Percentiles rank a stretch among this genome's conserved stretches.
phyloP scores from a whole-genome alignment of 2,797 vertebrate genomes.

The Pagetopsis macropterus region DNA sequence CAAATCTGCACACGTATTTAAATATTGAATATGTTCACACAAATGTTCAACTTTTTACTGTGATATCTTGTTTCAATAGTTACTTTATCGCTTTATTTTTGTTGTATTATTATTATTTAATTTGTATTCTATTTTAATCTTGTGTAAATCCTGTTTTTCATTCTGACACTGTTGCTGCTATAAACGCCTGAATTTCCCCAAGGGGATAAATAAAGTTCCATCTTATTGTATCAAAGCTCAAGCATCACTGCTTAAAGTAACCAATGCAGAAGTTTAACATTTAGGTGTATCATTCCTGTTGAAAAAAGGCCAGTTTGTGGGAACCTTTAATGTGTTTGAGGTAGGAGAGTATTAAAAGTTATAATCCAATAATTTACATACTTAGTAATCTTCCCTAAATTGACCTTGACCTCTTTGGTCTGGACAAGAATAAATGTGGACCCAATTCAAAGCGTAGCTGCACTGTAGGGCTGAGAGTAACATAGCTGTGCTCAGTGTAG shows the following conservation, averaged over 20 bases:
- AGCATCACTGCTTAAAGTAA: constrained; percentile 12
- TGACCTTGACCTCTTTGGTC: not conserved
- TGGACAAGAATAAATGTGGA: constrained; percentile 33
- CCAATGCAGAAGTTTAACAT: not conserved
- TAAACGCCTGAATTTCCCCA: too few species aligned
- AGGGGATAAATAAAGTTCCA: too few species aligned
- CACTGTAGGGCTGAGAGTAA: constrained; percentile 13
- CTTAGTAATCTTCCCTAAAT: not conserved
- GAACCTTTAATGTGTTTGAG: not conserved
- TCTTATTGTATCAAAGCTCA: constrained; percentile 1
- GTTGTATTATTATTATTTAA: too few species aligned
- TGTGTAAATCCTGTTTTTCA: too few species aligned
- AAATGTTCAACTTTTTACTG: too few species aligned
- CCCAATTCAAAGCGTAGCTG: constrained; percentile 21
- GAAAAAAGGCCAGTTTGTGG: not conserved
- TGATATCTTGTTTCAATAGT: too few species aligned
- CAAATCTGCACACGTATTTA: too few species aligned
- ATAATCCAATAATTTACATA: not conserved
- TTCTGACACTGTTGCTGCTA: too few species aligned
- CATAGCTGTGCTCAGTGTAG: constrained; percentile 18
- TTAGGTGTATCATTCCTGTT: too few species aligned
- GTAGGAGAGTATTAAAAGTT: not conserved
- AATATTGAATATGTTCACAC: too few species aligned
- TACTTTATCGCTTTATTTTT: too few species aligned
- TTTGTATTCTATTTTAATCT: too few species aligned